Conservation (phyloP, 2,113 vertebrate genomes). For the Salminus brasiliensis region DNA sequence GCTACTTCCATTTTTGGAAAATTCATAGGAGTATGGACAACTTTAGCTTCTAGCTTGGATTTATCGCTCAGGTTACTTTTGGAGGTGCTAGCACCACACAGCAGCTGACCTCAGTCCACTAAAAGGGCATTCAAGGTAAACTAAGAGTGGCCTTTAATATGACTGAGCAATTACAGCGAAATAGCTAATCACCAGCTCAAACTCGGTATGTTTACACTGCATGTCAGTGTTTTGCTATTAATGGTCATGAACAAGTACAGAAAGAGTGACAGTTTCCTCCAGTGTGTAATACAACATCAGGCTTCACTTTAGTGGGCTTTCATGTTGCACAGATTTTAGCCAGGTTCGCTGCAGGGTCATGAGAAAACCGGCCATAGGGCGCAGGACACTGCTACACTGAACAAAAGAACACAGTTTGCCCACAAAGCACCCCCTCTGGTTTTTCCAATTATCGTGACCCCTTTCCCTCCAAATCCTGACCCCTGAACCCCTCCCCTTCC, state of each 20-base stretch:
- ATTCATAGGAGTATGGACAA: too few relatives aligned
- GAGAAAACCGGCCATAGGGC: constrained; percentile 72
- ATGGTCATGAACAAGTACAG: neutral
- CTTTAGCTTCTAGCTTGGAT: too few relatives aligned
- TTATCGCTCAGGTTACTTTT: too few relatives aligned
- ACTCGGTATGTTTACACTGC: neutral
- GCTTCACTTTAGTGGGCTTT: constrained; percentile 51
- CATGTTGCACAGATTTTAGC: constrained; percentile 60
- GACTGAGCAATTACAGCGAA: too few relatives aligned
- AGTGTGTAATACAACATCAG: neutral
- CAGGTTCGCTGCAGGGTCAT: constrained; percentile 50
- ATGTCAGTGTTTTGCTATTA: neutral
- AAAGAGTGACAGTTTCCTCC: neutral
- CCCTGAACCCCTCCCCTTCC: constrained; percentile 66
- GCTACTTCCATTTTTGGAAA: too few relatives aligned
- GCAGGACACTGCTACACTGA: constrained; percentile 76
- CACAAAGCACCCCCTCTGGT: constrained; percentile 54
- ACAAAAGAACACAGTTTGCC: constrained; percentile 81
- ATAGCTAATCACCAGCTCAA: too few relatives aligned
- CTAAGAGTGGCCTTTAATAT: too few relatives aligned
- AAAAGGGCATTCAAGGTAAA: too few relatives aligned
- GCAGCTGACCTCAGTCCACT: too few relatives aligned
- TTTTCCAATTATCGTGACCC: constrained; percentile 72
- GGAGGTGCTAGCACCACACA: too few relatives aligned
- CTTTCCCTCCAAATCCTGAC: constrained; percentile 72